phyloP scores from a whole-genome alignment of 2,888 invertebrate genomes.

The Hipparchia semele region DNA sequence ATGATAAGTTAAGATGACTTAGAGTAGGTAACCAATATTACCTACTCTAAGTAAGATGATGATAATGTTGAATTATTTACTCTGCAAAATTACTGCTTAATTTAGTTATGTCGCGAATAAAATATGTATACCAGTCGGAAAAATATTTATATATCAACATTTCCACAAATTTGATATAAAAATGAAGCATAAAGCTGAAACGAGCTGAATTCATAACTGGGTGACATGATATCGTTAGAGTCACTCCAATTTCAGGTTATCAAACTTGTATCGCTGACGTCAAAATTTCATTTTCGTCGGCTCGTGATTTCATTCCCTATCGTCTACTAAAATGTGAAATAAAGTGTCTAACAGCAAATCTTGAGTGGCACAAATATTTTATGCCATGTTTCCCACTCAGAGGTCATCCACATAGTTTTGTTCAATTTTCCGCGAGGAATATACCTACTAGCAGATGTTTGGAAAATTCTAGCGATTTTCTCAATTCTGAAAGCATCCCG shows the following conservation, averaged over 20 bases:
- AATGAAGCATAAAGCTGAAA: constrained; percentile 1
- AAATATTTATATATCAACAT: not conserved
- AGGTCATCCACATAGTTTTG: not conserved
- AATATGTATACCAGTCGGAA: not conserved
- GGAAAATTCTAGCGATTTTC: no score
- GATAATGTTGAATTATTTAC: no score
- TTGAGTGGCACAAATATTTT: constrained; percentile 13
- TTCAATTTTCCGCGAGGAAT: no score
- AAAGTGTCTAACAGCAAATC: constrained; percentile 19
- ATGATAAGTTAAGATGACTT: no score
- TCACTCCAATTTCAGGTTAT: constrained; percentile 21
- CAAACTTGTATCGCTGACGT: constrained; percentile 19
- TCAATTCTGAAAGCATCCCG: no score
- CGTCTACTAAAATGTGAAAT: constrained; percentile 16
- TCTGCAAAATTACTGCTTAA: not conserved
- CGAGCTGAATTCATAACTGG: constrained; percentile 9
- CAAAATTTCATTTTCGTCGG: constrained; percentile 15
- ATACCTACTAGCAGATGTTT: no score
- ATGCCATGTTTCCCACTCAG: not conserved
- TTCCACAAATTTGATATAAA: constrained; percentile 1
- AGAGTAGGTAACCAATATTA: no score
- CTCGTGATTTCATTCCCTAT: constrained; percentile 4
- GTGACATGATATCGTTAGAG: constrained; percentile 16
- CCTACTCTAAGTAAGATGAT: no score
- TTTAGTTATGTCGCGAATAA: not conserved